These are phyloP conservation scores for Ectropis grisescens DNA, from an alignment of 1,140 invertebrate genomes.

Conservation along the genomic window DNA sequence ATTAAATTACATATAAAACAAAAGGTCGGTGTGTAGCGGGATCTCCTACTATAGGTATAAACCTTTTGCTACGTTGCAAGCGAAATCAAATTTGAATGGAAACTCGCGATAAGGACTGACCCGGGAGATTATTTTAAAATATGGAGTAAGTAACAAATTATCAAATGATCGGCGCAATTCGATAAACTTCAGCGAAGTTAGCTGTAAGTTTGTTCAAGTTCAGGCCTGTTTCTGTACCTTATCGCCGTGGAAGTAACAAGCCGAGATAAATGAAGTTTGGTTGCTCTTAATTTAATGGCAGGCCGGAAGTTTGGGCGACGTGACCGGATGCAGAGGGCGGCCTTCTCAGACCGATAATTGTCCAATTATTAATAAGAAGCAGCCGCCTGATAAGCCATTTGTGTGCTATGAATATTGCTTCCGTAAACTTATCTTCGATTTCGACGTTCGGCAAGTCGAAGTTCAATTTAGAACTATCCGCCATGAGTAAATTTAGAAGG, in stretches of 20 bases:
- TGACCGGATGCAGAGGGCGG: conserved; percentile 28
- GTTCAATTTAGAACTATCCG: no score
- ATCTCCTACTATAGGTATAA: no score
- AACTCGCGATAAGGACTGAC: conserved; percentile 39
- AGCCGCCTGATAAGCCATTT: no score
- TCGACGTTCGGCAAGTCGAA: no score
- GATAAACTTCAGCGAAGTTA: conserved; percentile 49
- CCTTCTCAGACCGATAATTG: conserved; percentile 13
- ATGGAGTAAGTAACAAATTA: conserved; percentile 58
- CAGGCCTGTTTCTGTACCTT: conserved; percentile 52
- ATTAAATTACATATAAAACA: no score
- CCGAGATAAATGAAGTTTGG: conserved; percentile 63
- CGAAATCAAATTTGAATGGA: conserved; percentile 13
- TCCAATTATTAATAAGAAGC: background rate
- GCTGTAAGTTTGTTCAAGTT: conserved; percentile 42
- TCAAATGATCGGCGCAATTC: conserved; percentile 59
- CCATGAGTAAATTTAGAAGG: no score
- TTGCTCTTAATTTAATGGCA: conserved; percentile 63
- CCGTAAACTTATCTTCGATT: no score
- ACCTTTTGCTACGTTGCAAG: no score
- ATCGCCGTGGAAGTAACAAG: conserved; percentile 59
- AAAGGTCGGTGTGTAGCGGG: no score
- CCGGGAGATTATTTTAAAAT: conserved; percentile 55
- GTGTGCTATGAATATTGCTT: no score
- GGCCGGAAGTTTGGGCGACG: conserved; percentile 46